Percentiles rank a stretch among this genome's conserved stretches.
Conservation (phyloP, 2,797 vertebrate species). For the Mus minutoides region DNA sequence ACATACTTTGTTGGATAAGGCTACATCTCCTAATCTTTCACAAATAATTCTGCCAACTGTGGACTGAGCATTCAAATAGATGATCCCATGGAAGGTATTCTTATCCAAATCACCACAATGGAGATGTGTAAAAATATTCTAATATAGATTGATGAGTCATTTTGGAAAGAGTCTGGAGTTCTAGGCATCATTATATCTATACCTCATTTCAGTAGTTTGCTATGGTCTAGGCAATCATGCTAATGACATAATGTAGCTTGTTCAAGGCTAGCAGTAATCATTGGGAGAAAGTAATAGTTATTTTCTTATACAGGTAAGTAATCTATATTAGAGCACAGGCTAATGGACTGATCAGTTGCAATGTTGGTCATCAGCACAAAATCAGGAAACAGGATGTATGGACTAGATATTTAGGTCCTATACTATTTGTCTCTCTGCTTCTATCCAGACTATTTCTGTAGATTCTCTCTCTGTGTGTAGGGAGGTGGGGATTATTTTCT, state of each 20-base stretch:
- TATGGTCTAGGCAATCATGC: not conserved
- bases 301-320: conserved; percentile 26
- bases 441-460: not conserved
- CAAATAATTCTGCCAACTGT: not conserved
- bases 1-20: not conserved
- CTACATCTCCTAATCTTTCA: not conserved
- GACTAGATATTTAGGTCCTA: not conserved
- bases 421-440: not conserved
- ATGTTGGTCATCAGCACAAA: not conserved
- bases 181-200: not conserved
- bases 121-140: not conserved
- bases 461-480: not conserved
- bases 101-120: not conserved
- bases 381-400: not conserved
- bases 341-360: not conserved
- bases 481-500: not conserved
- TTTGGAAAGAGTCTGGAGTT: not conserved
- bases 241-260: not conserved
- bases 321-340: not conserved
- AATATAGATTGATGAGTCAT: not conserved
- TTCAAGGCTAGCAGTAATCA: not conserved
- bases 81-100: not conserved
- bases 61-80: not conserved
- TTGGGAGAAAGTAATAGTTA: not conserved
- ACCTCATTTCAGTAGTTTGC: not conserved